Conservation (phyloP, 2,797 vertebrate genomes). For the Cygnus olor region DNA sequence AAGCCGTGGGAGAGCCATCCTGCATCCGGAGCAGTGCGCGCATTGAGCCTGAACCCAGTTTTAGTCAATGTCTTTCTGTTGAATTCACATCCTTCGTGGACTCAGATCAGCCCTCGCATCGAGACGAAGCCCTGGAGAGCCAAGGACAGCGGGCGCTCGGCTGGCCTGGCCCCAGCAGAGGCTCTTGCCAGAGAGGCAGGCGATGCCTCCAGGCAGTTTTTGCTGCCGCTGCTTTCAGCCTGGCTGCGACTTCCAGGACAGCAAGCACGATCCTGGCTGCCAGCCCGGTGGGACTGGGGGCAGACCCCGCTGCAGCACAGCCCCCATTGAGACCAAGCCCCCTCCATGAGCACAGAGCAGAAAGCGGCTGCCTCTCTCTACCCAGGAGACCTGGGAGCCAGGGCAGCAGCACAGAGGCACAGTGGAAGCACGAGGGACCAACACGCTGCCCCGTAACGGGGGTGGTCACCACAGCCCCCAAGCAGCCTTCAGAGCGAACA, state of each 20-base stretch:
- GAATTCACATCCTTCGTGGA: background rate
- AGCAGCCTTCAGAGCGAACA: background rate
- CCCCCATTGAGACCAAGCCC: background rate
- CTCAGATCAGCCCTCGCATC: background rate
- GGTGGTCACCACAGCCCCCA: background rate
- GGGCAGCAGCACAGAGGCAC: background rate
- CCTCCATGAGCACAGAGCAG: rapidly evolving
- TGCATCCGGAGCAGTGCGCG: background rate
- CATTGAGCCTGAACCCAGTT: background rate
- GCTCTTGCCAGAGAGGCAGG: background rate
- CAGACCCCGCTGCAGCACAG: background rate
- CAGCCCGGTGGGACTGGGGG: background rate
- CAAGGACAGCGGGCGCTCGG: background rate
- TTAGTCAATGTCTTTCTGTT: background rate
- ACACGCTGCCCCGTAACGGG: too few species aligned
- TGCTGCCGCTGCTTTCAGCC: background rate
- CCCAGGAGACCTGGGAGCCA: background rate
- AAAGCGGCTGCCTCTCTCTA: too few species aligned
- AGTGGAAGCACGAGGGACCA: too few species aligned
- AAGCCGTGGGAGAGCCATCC: background rate
- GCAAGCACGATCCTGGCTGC: background rate
- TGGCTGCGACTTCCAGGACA: background rate
- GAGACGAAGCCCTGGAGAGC: background rate
- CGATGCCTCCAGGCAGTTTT: background rate
- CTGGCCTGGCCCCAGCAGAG: background rate